Base-by-base conservation (phyloP, 2,113 vertebrate species). In the Syngnathoides biaculeatus region DNA sequence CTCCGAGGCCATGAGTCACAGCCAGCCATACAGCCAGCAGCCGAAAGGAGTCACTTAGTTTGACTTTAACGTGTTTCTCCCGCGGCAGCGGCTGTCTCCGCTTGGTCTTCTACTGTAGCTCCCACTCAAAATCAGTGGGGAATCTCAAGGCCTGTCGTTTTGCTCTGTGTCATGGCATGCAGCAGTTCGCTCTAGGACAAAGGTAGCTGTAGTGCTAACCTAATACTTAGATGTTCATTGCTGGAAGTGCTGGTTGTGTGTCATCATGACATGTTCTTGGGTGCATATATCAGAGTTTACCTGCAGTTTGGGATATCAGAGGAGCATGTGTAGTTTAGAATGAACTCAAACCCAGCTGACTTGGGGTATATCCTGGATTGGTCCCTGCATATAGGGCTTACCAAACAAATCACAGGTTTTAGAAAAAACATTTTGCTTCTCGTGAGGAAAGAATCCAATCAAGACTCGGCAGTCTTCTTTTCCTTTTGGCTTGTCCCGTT, bases 51-150 rank as follows among this genome's bases (percentile, higher is more conserved):
- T 86, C 67, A 82, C 84, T 81, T 78, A 75, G 86, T 86, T 87
- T 89, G 87, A 90, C 83, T 84, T 88, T 83, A 84, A 88, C 84
- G 86, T 78, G 87, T 84, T 85, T 83, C 78, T 88, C 88, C 80
- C 78, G 72, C 40, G 79, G 83, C 78, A 58, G 84, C 71, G 67
- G 80, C 87, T 88, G 88, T 88, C 87, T 86, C 79, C 81, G 84
- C 82, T 70, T 67, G 74, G 74, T 78, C 72, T 84, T 81, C 76
- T 50, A 79, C 75, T 86, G 80, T 56, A 78, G 85, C 35, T 58
- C 69, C 72, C 72, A 79, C 70, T 76, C 70, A 62, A 62, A 83
- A 89, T 88, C 81, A 71, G 84, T n/a, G 71, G 84, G 85, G 72
- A 78, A 79, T 84, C 81, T 81, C 83, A 82, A 75, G 72, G 81